These are phyloP conservation scores for Pristionchus exspectatus DNA, from an alignment of 2,888 invertebrate genomes.

Conservation along the genomic window DNA sequence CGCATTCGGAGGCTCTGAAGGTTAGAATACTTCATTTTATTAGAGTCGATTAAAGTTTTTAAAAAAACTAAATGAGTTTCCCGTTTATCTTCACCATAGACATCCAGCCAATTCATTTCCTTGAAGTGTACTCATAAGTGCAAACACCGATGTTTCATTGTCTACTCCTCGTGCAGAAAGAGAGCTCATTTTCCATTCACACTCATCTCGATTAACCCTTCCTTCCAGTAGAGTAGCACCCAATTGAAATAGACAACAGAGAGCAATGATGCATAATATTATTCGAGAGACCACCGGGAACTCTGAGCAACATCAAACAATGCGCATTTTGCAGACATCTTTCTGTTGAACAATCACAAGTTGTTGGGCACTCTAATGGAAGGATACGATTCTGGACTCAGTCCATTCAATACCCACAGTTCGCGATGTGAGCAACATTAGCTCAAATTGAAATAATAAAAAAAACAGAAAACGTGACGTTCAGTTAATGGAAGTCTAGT, in stretches of 20 bases:
- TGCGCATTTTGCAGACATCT: neutral
- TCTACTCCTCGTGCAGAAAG: neutral
- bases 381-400: constrained; percentile 16
- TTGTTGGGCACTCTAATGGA: constrained; percentile 39
- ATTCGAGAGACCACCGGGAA: neutral
- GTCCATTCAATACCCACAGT: constrained; percentile 47
- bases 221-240: neutral
- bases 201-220: neutral
- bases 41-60: too few species aligned
- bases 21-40: neutral
- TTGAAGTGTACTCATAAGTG: too few species aligned
- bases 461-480: neutral
- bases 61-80: too few species aligned
- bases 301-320: too few species aligned
- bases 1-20: neutral
- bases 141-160: neutral
- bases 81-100: too few species aligned
- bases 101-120: too few species aligned
- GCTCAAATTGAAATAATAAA: too few species aligned
- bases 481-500: neutral
- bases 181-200: neutral
- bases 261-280: neutral
- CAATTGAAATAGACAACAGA: neutral
- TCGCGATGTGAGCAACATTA: neutral
- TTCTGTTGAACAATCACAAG: constrained; percentile 21